Evolutionary conservation across 2,113 vertebrate genomes (phyloP), one percentile per base, ranked within the genome.

Genomic region (Motacilla alba): DNA sequence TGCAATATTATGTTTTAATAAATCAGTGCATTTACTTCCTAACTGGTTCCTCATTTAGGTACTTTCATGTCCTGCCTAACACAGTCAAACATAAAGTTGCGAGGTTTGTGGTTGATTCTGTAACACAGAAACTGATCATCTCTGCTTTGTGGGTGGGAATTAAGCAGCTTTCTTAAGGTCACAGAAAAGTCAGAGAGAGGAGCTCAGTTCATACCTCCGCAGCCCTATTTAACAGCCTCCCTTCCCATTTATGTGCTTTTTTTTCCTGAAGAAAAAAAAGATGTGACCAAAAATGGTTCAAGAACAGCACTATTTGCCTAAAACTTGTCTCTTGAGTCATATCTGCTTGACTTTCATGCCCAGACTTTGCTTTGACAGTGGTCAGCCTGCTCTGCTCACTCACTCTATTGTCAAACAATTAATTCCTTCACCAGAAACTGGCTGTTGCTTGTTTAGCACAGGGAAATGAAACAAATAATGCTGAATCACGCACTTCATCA

Each of bases 61-160:
- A 66, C 59, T 87, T 81, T 78, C 46, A 14, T 21, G 18, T 73
- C 50, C 49, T 68, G 53, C 50, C 60, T 64, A 19, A 77, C 88
- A n/a, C 15, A 64, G 39, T 39, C 68, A 87, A 68, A 64, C 0
- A 0, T 46, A 27, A 50, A 81, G 56, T 49, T 47, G n/a, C 0
- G 7, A 82, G 55, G 41, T 87, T 85, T 53, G 74, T 58, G 26
- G 26, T 67, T 62, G 66, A 58, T 70, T 78, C 47, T 85, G 11
- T 31, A 82, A 73, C n/a, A 52, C 19, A 69, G 69, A 43, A 81
- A 33, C 10, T 15, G 19, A 10, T 78, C 11, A 23, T 52, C 64
- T 70, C 52, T 37, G 13, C 17, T 72, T 67, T 62, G 18, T 67
- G 62, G 24, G 17, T 20, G 7, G 23, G 28, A 88, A n/a, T 80